Percentiles rank a stretch among this genome's conserved stretches.
Evolutionary conservation across 2,888 invertebrate genomes (phyloP).

Genomic region (Lagria hirta): DNA sequence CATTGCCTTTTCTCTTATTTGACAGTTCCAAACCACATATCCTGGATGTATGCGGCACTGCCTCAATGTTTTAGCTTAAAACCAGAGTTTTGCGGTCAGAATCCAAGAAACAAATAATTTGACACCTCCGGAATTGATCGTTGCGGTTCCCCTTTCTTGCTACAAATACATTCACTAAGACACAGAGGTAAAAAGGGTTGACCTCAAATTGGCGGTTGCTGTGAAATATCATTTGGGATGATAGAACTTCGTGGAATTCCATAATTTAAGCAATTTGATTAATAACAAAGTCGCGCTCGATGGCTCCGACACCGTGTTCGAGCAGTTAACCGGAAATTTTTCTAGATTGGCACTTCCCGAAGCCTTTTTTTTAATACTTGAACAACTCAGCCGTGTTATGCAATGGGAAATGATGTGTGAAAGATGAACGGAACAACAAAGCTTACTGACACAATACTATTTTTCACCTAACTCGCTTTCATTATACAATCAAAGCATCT

Average conservation of each 20-base stretch:
- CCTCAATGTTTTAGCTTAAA: too few relatives aligned
- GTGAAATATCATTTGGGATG: conserved; percentile 15
- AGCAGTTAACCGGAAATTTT: conserved; percentile 13
- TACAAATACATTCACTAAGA: conserved; percentile 1
- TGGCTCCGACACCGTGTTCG: conserved; percentile 8
- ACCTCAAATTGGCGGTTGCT: conserved; percentile 15
- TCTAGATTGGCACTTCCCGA: conserved; percentile 18
- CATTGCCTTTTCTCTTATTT: too few relatives aligned
- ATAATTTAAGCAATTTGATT: conserved; percentile 24
- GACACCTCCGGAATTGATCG: conserved; percentile 18
- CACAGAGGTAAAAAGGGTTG: conserved; percentile 13
- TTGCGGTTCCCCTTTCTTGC: conserved; percentile 4
- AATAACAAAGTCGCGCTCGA: conserved; percentile 19
- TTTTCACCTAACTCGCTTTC: too few relatives aligned
- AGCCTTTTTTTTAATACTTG: conserved; percentile 4
- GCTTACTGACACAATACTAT: too few relatives aligned
- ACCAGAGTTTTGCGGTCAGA: too few relatives aligned
- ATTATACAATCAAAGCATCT: too few relatives aligned
- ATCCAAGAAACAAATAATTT: conserved; percentile 24
- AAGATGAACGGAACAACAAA: too few relatives aligned
- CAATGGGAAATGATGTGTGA: not conserved
- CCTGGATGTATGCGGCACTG: too few relatives aligned
- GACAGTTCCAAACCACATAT: too few relatives aligned
- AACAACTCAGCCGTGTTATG: conserved; percentile 5
- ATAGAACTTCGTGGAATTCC: conserved; percentile 22